Conservation (phyloP, 2,888 invertebrate genomes). For the Polydrusus cervinus region DNA sequence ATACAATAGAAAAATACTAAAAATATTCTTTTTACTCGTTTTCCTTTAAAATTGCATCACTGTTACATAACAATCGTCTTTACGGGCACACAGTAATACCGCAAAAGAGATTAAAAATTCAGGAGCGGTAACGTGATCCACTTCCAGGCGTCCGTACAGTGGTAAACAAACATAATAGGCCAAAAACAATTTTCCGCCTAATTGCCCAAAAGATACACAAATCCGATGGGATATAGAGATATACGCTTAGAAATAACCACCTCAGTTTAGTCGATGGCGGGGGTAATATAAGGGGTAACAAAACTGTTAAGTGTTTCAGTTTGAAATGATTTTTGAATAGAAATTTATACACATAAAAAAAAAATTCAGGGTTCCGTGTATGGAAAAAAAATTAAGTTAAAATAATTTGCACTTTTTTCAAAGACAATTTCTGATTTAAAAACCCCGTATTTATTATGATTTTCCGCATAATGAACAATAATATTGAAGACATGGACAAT, state of each 20-base stretch:
- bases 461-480: background rate
- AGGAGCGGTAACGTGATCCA: constrained; percentile 49
- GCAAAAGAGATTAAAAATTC: constrained; percentile 45
- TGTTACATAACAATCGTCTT: constrained; percentile 1
- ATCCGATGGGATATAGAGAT: constrained; percentile 58
- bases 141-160: constrained; percentile 46
- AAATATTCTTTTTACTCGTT: background rate
- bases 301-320: constrained; percentile 38
- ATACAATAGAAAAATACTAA: too few relatives aligned
- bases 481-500: background rate
- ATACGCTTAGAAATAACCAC: constrained; percentile 53
- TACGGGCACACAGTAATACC: background rate
- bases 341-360: background rate
- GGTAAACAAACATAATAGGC: constrained; percentile 60
- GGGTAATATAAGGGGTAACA: constrained; percentile 45
- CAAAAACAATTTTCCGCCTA: constrained; percentile 66
- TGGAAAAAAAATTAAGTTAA: background rate
- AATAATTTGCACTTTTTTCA: background rate
- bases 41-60: background rate
- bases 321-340: constrained; percentile 42
- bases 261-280: constrained; percentile 31
- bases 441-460: constrained; percentile 4
- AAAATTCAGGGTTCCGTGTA: too few relatives aligned
- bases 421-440: too few relatives aligned
- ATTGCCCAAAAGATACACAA: constrained; percentile 63